Evolutionary conservation across 2,113 vertebrate genomes (phyloP).

Genomic region (Psittacus erithacus): DNA sequence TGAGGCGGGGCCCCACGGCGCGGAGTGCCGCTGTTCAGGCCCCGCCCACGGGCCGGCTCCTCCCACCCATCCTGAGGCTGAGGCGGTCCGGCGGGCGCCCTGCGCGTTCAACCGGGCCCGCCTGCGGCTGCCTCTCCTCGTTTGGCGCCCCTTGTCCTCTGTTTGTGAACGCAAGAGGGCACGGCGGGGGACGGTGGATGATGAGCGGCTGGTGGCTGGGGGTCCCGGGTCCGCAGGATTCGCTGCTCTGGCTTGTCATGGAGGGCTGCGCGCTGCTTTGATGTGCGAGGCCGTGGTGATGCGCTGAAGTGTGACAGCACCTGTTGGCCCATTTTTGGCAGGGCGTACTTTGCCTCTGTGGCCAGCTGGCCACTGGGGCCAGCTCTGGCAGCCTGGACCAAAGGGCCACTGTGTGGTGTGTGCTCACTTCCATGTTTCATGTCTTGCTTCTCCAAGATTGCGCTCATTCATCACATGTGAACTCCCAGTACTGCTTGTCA

Average conservation of each 20-base stretch:
- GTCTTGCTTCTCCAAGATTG: rapidly evolving
- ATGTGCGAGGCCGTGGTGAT: rapidly evolving
- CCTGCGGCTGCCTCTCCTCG: rapidly evolving
- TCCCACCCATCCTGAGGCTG: neutral
- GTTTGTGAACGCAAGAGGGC: neutral
- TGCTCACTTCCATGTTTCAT: neutral
- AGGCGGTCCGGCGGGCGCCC: rapidly evolving
- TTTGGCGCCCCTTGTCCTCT: no score
- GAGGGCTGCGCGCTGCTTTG: neutral
- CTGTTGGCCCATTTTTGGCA: neutral
- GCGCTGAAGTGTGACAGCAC: rapidly evolving
- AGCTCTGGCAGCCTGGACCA: rapidly evolving
- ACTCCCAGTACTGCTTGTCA: rapidly evolving
- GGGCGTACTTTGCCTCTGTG: rapidly evolving
- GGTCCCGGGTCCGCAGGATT: rapidly evolving
- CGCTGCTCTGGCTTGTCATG: rapidly evolving
- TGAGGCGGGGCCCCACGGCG: neutral
- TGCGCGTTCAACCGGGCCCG: rapidly evolving
- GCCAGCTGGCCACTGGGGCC: rapidly evolving
- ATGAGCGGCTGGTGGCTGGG: rapidly evolving
- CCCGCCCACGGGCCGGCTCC: neutral
- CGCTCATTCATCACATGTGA: rapidly evolving
- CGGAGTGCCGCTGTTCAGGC: neutral
- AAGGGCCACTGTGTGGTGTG: rapidly evolving
- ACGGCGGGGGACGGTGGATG: rapidly evolving